Evolutionary conservation across 2,888 invertebrate genomes (phyloP), one percentile per base, ranked within the genome.

Genomic region (Hydriomena furcata): DNA sequence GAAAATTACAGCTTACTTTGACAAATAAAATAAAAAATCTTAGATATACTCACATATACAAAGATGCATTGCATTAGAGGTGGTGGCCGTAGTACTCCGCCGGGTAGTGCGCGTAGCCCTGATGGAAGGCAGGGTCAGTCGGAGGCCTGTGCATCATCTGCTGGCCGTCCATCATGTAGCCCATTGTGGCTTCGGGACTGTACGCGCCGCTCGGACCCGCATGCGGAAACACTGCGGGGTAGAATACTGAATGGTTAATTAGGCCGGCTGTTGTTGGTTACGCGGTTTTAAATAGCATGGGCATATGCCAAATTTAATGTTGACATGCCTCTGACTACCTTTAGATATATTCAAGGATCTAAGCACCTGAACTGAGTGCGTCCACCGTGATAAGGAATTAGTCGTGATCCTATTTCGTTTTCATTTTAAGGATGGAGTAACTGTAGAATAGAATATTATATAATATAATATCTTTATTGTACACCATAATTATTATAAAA

Each of bases 121-220:
- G 96, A 93, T 97, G 97, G 94, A 97, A 97, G 91, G 95, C 94
- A 53, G 97, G 95, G 92, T 97, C 97, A 71, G 96, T 95, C 68
- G 97, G 97, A 79, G 97, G 96, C 92, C 97, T 95, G 92, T 97
- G 97, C 96, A 97, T 97, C 97, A 97, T 97, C 91, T 97, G 97
- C 91, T 97, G 97, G 73, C 97, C 96, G 91, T 98, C 98, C 97
- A 98, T 98, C 96, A 98, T 98, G 91, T 98, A 97, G 88, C 98
- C 97, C 94, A 97, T 97, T 82, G 96, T 94, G 76, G 96, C 97
- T 87, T 98, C 98, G 68, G 98, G 98, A 91, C 98, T 98, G 93
- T 98, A 98, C 65, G 96, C 96, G 75, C 97, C 97, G 91, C 97
- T 97, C 74, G 98, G 97, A 87, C 97, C 97, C 92, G 97, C 96